Conservation (phyloP, 1,140 invertebrate genomes). For the Harpegnathos saltator region DNA sequence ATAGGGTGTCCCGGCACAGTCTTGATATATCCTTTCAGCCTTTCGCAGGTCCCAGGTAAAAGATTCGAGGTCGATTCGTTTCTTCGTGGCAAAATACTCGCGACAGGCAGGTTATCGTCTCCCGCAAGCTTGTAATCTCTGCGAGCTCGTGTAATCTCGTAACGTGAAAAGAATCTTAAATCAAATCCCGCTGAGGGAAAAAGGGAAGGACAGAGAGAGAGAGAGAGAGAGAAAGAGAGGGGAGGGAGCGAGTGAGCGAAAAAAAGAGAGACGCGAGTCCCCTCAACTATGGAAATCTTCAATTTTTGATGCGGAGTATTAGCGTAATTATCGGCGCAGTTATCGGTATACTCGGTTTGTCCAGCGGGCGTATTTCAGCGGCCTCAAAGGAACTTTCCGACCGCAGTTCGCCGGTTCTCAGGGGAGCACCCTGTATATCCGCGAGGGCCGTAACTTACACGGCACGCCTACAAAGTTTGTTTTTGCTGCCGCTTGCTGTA, state of each 20-base stretch:
- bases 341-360: background rate
- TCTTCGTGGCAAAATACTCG: background rate
- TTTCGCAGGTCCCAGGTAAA: background rate
- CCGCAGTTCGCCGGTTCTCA: background rate
- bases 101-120: background rate
- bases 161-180: background rate
- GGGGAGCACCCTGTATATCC: constrained; percentile 43
- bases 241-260: background rate
- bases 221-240: background rate
- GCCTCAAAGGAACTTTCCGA: constrained; percentile 10
- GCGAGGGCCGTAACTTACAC: constrained; percentile 47
- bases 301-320: background rate
- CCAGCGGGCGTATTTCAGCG: background rate
- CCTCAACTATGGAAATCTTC: constrained; percentile 18
- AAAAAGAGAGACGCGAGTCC: background rate
- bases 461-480: constrained; percentile 50
- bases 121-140: background rate
- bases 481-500: constrained; percentile 46
- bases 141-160: background rate
- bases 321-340: constrained; percentile 12
- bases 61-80: background rate
- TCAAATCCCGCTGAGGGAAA: background rate
- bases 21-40: no score
- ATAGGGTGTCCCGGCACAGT: background rate
- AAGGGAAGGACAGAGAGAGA: background rate